phyloP scores from a whole-genome alignment of 2,888 invertebrate species.

The Agrotis ipsilon region DNA sequence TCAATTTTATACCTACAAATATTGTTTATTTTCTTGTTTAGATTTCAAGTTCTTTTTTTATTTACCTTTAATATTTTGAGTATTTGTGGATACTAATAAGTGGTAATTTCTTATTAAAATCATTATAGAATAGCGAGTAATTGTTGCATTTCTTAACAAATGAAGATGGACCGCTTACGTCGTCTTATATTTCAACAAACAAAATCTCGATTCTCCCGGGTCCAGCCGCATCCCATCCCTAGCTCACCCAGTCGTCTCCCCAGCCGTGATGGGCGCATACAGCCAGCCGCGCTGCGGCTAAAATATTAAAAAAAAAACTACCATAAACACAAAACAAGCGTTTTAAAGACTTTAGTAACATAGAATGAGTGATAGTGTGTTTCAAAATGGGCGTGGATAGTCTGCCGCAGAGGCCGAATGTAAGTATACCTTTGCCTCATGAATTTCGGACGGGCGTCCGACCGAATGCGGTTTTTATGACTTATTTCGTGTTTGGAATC shows the following conservation, averaged over 20 bases:
- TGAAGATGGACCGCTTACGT: too few species aligned
- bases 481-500: slow-evolving; percentile 48
- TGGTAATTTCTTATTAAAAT: too few species aligned
- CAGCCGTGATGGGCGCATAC: slow-evolving; percentile 76
- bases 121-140: too few species aligned
- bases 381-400: slow-evolving; percentile 84
- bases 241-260: slow-evolving; percentile 68
- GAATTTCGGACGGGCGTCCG: slow-evolving; percentile 41
- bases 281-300: slow-evolving; percentile 74
- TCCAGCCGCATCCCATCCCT: slow-evolving; percentile 67
- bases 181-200: neutral
- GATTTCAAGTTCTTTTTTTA: too few species aligned
- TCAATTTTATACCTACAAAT: too few species aligned
- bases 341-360: slow-evolving; percentile 67
- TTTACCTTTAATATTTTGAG: too few species aligned
- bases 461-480: slow-evolving; percentile 55
- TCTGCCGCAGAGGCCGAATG: slow-evolving; percentile 76
- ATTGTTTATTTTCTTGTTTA: too few species aligned
- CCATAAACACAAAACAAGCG: slow-evolving; percentile 51
- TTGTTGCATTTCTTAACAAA: too few species aligned
- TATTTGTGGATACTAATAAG: too few species aligned
- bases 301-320: slow-evolving; percentile 60
- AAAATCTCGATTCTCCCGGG: slow-evolving; percentile 22
- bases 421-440: slow-evolving; percentile 69
- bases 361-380: slow-evolving; percentile 69